Conservation (phyloP, 2,113 vertebrate species). For the Erpornis zantholeuca region DNA sequence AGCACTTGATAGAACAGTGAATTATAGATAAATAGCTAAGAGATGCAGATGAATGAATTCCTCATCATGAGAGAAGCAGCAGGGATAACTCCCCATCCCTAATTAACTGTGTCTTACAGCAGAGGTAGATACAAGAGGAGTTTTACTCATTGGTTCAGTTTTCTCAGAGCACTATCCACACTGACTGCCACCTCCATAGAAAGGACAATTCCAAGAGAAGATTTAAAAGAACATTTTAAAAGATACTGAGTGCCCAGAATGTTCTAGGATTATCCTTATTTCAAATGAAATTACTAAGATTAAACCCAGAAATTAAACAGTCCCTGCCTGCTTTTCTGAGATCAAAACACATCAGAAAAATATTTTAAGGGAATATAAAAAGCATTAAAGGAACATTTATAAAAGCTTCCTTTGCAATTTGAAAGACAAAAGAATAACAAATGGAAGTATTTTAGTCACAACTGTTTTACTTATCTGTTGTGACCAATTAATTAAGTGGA, state of each 20-base stretch:
- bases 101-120: neutral
- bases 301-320: neutral
- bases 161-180: neutral
- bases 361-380: neutral
- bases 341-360: neutral
- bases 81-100: neutral
- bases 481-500: neutral
- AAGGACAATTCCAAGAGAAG: neutral
- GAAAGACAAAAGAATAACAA: neutral
- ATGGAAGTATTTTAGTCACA: neutral
- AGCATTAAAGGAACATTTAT: neutral
- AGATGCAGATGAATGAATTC: neutral
- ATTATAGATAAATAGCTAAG: neutral
- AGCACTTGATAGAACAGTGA: neutral
- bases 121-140: neutral
- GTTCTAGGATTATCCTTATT: neutral
- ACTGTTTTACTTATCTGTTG: neutral
- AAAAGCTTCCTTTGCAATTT: neutral
- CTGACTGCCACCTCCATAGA: neutral
- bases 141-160: neutral
- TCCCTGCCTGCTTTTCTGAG: neutral
- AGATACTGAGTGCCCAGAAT: neutral
- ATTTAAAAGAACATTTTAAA: neutral
- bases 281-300: neutral
- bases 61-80: neutral